These are phyloP conservation scores for Vollenhovia emeryi DNA, from an alignment of 1,140 invertebrate species.

Conservation along the genomic window DNA sequence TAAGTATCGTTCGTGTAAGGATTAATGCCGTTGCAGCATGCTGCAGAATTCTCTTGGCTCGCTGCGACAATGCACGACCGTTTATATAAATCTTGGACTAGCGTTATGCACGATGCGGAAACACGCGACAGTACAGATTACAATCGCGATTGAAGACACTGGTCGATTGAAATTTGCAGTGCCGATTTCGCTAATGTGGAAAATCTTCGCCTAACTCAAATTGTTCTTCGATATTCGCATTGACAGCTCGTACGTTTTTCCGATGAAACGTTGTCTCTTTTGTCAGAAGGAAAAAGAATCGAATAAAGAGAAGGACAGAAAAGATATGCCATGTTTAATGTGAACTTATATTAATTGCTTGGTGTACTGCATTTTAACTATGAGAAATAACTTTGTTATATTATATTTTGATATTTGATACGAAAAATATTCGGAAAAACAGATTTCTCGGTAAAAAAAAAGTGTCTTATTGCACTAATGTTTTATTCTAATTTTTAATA, in stretches of 20 bases:
- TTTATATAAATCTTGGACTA: slow-evolving; percentile 38
- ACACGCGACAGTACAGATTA: neutral
- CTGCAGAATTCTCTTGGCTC: slow-evolving; percentile 35
- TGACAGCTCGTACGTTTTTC: neutral
- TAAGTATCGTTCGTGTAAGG: slow-evolving; percentile 41
- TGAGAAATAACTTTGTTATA: neutral
- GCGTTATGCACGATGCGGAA: slow-evolving; percentile 1
- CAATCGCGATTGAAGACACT: neutral
- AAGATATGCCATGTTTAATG: neutral
- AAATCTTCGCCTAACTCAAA: neutral
- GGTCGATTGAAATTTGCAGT: neutral
- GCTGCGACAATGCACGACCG: neutral
- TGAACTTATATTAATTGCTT: neutral
- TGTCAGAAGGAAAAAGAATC: neutral
- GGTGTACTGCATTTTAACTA: neutral
- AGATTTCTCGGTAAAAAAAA: neutral
- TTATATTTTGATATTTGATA: neutral
- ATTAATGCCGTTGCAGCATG: slow-evolving; percentile 29
- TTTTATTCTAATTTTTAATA: neutral
- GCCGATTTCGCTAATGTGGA: neutral
- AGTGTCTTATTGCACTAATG: neutral
- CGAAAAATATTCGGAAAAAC: neutral
- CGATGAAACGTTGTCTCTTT: neutral
- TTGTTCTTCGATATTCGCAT: neutral
- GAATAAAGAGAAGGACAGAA: neutral